phyloP scores from a whole-genome alignment of 2,113 vertebrate species.

The Coreoperca whiteheadi region DNA sequence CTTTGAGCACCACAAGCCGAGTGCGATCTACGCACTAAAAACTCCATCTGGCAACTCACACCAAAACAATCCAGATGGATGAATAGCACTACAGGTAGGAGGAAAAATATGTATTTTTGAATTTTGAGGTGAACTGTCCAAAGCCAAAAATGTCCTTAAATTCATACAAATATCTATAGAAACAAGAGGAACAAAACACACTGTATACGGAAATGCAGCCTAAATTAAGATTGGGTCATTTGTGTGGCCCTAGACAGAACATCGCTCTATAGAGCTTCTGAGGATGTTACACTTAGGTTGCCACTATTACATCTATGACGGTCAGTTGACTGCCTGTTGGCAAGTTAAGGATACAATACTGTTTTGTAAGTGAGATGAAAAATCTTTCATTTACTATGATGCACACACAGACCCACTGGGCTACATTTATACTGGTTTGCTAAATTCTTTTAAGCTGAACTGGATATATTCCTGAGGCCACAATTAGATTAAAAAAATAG shows the following conservation, averaged over 20 bases:
- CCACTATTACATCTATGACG: not conserved
- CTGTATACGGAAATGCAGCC: too few species aligned
- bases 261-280: not conserved
- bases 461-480: not conserved
- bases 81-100: too few species aligned
- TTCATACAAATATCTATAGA: not conserved
- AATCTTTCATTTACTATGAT: not conserved
- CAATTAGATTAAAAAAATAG: not conserved
- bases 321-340: not conserved
- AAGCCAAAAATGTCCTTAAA: not conserved
- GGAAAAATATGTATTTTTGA: too few species aligned
- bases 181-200: not conserved
- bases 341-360: not conserved
- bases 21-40: too few species aligned
- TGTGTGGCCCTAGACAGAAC: not conserved
- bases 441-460: not conserved
- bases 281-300: not conserved
- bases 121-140: too few species aligned
- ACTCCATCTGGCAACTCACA: too few species aligned
- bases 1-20: too few species aligned
- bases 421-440: too few species aligned
- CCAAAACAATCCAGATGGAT: too few species aligned
- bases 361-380: not conserved
- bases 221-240: not conserved
- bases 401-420: not conserved